Conservation (phyloP, 2,888 invertebrate genomes). For the Melinaea menophilus region DNA sequence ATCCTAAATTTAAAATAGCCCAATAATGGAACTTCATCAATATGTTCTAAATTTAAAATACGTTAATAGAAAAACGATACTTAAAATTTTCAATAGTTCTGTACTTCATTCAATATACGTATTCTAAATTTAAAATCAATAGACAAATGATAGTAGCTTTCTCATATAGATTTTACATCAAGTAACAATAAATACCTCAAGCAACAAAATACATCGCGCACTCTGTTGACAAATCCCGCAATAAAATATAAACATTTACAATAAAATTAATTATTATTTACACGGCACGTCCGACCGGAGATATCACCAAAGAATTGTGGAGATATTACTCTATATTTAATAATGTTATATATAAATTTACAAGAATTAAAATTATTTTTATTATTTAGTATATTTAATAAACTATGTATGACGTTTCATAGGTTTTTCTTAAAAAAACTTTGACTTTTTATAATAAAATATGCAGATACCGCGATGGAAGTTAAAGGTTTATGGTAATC, state of each 20-base stretch:
- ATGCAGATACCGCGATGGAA: too few relatives aligned
- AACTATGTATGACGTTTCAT: too few relatives aligned
- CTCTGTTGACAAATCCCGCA: conserved; percentile 78
- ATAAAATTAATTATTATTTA: conserved; percentile 79
- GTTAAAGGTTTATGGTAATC: too few relatives aligned
- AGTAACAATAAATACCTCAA: conserved; percentile 73
- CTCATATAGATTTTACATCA: conserved; percentile 66
- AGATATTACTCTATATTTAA: conserved; percentile 41
- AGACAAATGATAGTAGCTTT: conserved; percentile 36
- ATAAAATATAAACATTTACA: conserved; percentile 79
- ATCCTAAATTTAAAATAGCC: too few relatives aligned
- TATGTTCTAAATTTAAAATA: too few relatives aligned
- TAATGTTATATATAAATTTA: too few relatives aligned
- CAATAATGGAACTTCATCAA: too few relatives aligned
- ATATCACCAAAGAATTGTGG: conserved; percentile 38
- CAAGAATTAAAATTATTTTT: too few relatives aligned
- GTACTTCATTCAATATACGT: background rate
- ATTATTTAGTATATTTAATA: too few relatives aligned
- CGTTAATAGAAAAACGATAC: too few relatives aligned
- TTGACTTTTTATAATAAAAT: too few relatives aligned
- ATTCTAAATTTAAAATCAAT: conserved; percentile 1
- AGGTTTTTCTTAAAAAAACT: too few relatives aligned
- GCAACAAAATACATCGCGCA: conserved; percentile 74
- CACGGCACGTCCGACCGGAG: conserved; percentile 70
- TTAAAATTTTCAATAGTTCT: background rate